Percentiles rank a stretch among this genome's conserved stretches.
These are phyloP conservation scores for Sigmodon hispidus DNA, from an alignment of 2,113 vertebrate genomes.

Conservation along the genomic window DNA sequence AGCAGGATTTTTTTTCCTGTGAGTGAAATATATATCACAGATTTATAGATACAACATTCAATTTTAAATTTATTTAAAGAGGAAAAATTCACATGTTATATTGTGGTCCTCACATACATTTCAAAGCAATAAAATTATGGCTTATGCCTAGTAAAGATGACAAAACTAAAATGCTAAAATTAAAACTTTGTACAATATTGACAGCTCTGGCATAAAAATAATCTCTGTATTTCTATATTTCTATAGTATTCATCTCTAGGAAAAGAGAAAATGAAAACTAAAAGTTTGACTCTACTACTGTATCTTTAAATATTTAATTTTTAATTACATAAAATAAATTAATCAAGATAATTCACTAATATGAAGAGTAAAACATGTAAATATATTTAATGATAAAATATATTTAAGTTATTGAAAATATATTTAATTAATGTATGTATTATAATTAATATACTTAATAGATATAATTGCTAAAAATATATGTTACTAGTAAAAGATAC, in stretches of 20 bases:
- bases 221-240: background rate
- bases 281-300: background rate
- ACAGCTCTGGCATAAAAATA: background rate
- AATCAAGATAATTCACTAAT: background rate
- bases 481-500: background rate
- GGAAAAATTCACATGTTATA: background rate
- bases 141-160: background rate
- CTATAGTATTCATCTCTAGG: background rate
- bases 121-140: background rate
- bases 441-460: background rate
- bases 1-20: background rate
- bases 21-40: background rate
- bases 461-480: background rate
- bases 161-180: background rate
- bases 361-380: background rate
- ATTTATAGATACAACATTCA: background rate
- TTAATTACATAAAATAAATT: background rate
- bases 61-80: background rate
- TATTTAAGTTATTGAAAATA: background rate
- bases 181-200: background rate
- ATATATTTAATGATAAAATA: background rate
- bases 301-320: background rate
- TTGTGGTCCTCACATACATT: background rate
- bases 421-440: background rate
- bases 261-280: background rate